A percentile compares a stretch with the other conserved stretches of the same genome.
These are phyloP conservation scores for Chamaedrilus cognettii DNA, from an alignment of 2,888 invertebrate species.

Conservation along the genomic window DNA sequence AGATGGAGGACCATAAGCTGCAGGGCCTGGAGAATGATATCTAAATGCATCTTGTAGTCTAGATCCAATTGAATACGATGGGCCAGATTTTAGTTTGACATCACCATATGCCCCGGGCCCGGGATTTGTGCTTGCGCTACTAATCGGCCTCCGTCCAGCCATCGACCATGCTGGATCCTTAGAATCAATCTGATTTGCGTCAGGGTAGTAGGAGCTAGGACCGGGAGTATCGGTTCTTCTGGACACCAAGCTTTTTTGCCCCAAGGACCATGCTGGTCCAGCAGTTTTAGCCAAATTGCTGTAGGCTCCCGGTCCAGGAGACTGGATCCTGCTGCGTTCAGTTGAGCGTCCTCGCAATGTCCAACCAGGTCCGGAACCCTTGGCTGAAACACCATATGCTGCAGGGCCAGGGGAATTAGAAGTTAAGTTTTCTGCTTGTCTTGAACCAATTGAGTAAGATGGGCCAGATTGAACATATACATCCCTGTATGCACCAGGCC, in stretches of 20 bases:
- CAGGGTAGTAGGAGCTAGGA: slow-evolving; percentile 6
- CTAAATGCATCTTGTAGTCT: not conserved
- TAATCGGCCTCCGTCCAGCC: not conserved
- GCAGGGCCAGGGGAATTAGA: slow-evolving; percentile 16
- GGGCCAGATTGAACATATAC: slow-evolving; percentile 11
- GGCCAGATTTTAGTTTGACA: not conserved
- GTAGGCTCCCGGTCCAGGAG: slow-evolving; percentile 7
- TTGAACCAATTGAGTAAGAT: slow-evolving; percentile 10
- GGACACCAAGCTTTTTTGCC: not conserved
- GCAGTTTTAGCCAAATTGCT: not conserved
- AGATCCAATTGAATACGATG: slow-evolving; percentile 1
- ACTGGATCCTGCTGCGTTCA: not conserved
- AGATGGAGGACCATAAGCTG: not conserved
- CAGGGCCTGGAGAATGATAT: slow-evolving; percentile 7
- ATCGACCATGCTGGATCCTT: not conserved
- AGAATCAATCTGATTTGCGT: not conserved
- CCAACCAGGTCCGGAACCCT: slow-evolving; percentile 12
- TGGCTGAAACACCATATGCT: slow-evolving; percentile 10
- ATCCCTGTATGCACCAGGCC: slow-evolving; percentile 17
- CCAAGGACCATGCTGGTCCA: slow-evolving; percentile 1
- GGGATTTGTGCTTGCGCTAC: not conserved
- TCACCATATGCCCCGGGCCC: slow-evolving; percentile 5
- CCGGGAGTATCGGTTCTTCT: not conserved
- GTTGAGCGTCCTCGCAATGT: slow-evolving; percentile 8
- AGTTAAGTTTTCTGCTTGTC: not conserved